Percentiles rank a stretch among this genome's conserved stretches.
Evolutionary conservation across 1,140 invertebrate species (phyloP).

Genomic region (Aphaenogaster floridana): DNA sequence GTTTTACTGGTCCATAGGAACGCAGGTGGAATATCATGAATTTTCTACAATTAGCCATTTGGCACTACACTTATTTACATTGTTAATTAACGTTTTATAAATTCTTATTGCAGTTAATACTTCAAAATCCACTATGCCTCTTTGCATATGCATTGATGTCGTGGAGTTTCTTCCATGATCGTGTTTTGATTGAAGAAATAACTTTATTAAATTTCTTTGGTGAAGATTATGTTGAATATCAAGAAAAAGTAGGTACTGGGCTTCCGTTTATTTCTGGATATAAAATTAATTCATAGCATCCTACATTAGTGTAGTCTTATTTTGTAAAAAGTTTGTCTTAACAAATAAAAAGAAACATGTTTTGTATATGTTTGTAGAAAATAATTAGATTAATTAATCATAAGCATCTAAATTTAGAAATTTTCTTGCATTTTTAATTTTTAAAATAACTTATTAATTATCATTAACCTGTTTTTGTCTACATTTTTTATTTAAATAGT

Average conservation of each 20-base stretch:
- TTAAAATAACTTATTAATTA: neutral
- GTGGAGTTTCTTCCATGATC: constrained; percentile 97
- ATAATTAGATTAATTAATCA: neutral
- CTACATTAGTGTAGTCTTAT: constrained; percentile 11
- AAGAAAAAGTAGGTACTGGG: constrained; percentile 94
- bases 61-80: neutral
- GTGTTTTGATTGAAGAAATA: constrained; percentile 96
- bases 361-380: constrained; percentile 14
- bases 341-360: neutral
- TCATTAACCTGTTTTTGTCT: neutral
- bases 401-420: neutral
- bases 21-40: constrained; percentile 91
- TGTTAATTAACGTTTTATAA: constrained; percentile 11
- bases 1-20: constrained; percentile 99
- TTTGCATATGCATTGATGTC: constrained; percentile 93
- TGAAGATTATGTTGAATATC: constrained; percentile 95
- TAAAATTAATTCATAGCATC: constrained; percentile 79
- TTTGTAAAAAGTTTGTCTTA: neutral
- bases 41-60: neutral
- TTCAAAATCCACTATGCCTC: constrained; percentile 97
- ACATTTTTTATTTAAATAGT: constrained; percentile 9
- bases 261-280: constrained; percentile 97
- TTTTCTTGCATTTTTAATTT: neutral
- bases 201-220: constrained; percentile 98
- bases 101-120: constrained; percentile 89